Evolutionary conservation across 2,113 vertebrate genomes (phyloP), one percentile per base, ranked within the genome.

Genomic region (Heterotis niloticus): DNA sequence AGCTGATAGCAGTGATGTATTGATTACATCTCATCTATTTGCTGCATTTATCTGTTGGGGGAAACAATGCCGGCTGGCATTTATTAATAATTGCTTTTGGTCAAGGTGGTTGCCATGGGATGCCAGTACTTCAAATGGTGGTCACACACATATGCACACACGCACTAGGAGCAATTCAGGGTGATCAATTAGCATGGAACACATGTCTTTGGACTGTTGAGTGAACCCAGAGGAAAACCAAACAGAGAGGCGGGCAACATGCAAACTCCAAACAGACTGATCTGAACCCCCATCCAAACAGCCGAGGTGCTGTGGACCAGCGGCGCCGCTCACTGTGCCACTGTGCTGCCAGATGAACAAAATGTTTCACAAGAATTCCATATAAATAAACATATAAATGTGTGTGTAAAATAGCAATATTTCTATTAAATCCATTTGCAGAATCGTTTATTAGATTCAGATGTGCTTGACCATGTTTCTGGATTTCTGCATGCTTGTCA

Each of bases 391-490:
- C 17, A 59, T 60, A n/a, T 44, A 4, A 62, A 17, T 11, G 34
- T 44, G 34, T 44, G 34, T 44, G 34, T 44, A 44, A 44, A 44
- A 44, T 44, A 44, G 12, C 16, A 75, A 75, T 80, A 67, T 75
- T 51, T 16, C 59, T 75, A 75, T 80, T 75, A 80, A 17, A 75
- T 16, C 24, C 10, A 59, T 69, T 75, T 80, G 52, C 20, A 67
- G 34, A 59, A 28, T 13, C 66, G 59, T 65, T 68, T 60, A 80
- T 75, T 52, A 44, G 62, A 44, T 59, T 75, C 64, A 80, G 52
- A 75, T 79, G 56, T 64, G 34, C 17, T 64, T 52, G 28, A 29
- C 69, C 13, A 24, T 75, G 78, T 75, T 80, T 54, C 74, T 80
- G 60, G 62, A n/a, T 28, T 24, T 10, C 20, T 18, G 64, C 54